phyloP scores from a whole-genome alignment of 1,140 invertebrate species.

The Macrosteles quadrilineatus region DNA sequence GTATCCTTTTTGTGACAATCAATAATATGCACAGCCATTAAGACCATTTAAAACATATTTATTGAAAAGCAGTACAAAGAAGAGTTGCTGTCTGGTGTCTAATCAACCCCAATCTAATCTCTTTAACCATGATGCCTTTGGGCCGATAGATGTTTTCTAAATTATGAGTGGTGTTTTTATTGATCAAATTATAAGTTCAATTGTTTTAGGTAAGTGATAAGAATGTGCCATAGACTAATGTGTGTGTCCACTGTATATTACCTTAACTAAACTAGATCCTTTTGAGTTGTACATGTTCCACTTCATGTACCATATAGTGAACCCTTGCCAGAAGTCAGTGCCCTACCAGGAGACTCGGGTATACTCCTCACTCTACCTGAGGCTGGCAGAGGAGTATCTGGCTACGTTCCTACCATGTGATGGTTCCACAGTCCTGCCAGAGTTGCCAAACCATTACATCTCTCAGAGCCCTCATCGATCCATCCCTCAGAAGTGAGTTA shows the following conservation, averaged over 20 bases:
- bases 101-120: too few relatives aligned
- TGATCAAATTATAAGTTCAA: too few relatives aligned
- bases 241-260: too few relatives aligned
- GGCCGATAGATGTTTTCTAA: too few relatives aligned
- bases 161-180: too few relatives aligned
- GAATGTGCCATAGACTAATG: too few relatives aligned
- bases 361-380: slow-evolving; percentile 70
- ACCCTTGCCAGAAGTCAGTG: slow-evolving; percentile 61
- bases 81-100: too few relatives aligned
- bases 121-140: too few relatives aligned
- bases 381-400: slow-evolving; percentile 80
- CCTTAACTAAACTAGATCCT: slow-evolving; percentile 62
- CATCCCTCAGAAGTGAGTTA: slow-evolving; percentile 62
- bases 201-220: too few relatives aligned
- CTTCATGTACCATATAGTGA: slow-evolving; percentile 78
- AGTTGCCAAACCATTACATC: slow-evolving; percentile 13
- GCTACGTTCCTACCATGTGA: slow-evolving; percentile 81
- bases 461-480: slow-evolving; percentile 1
- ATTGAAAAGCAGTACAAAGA: too few relatives aligned
- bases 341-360: slow-evolving; percentile 61
- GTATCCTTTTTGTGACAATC: slow-evolving; percentile 82
- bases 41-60: too few relatives aligned
- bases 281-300: slow-evolving; percentile 94
- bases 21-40: too few relatives aligned
- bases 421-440: slow-evolving; percentile 63